phyloP scores from a whole-genome alignment of 2,888 invertebrate species.

The Leptopilina syphax region DNA sequence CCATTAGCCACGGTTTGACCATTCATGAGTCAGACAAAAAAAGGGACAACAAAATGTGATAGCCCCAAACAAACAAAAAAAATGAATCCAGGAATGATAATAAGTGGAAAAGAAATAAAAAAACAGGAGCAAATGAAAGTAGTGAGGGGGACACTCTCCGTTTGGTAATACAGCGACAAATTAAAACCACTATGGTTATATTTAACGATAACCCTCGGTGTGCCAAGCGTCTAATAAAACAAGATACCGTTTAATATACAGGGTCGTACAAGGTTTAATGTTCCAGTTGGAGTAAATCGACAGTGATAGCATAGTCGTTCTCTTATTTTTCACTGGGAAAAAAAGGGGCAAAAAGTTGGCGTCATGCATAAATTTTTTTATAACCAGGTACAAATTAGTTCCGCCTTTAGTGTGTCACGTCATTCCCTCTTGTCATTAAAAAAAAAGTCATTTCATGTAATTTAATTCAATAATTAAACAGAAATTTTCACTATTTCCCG shows the following conservation, averaged over 20 bases:
- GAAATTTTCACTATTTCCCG: background rate
- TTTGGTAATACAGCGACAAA: slow-evolving; percentile 55
- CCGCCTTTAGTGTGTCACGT: background rate
- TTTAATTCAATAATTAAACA: slow-evolving; percentile 7
- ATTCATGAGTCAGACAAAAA: slow-evolving; percentile 57
- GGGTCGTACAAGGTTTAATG: slow-evolving; percentile 58
- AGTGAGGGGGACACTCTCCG: slow-evolving; percentile 8
- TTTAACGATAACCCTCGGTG: slow-evolving; percentile 60
- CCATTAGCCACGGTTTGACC: slow-evolving; percentile 60
- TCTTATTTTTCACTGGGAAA: slow-evolving; percentile 42
- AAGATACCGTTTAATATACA: slow-evolving; percentile 58
- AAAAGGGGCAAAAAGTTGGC: background rate
- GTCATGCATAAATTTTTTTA: slow-evolving; percentile 19
- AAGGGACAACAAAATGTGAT: background rate
- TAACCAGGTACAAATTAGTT: slow-evolving; percentile 20
- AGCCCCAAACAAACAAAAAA: background rate
- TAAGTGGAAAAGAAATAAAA: background rate
- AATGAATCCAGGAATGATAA: background rate
- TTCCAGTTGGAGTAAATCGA: slow-evolving; percentile 50
- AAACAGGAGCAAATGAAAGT: slow-evolving; percentile 5
- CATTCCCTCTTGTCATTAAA: background rate
- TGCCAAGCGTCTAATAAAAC: slow-evolving; percentile 62
- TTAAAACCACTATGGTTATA: slow-evolving; percentile 66
- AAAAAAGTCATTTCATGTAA: background rate
- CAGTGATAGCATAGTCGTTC: slow-evolving; percentile 48